Evolutionary conservation across 2,888 invertebrate species (phyloP).

Genomic region (Agrochola lota): DNA sequence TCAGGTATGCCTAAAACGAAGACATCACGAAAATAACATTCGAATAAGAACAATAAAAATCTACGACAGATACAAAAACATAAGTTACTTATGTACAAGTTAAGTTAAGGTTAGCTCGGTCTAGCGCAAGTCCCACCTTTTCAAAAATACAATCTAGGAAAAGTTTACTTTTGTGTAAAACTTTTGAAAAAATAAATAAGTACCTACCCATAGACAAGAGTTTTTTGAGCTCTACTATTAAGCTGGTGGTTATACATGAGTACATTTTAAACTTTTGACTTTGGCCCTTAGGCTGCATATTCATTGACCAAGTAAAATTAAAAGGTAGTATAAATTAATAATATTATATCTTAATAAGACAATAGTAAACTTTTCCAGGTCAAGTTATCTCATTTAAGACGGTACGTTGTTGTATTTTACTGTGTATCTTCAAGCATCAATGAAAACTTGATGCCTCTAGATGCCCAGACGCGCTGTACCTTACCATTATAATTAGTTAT

Average conservation of each 20-base stretch:
- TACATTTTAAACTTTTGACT: slow-evolving; percentile 33
- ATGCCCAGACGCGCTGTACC: slow-evolving; percentile 73
- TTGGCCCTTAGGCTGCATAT: slow-evolving; percentile 1
- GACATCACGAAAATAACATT: slow-evolving; percentile 73
- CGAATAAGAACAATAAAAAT: slow-evolving; percentile 78
- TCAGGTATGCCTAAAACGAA: slow-evolving; percentile 87
- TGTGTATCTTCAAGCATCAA: slow-evolving; percentile 69
- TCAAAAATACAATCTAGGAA: slow-evolving; percentile 58
- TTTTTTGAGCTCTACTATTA: background rate
- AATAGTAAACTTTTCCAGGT: slow-evolving; percentile 55
- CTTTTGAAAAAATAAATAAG: background rate
- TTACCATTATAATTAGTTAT: slow-evolving; percentile 71
- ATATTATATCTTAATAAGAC: background rate
- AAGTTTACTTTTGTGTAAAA: slow-evolving; percentile 36
- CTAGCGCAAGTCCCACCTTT: slow-evolving; percentile 81
- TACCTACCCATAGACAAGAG: background rate
- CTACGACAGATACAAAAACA: slow-evolving; percentile 78
- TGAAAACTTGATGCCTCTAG: slow-evolving; percentile 64
- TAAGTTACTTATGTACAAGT: slow-evolving; percentile 81
- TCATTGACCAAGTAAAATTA: slow-evolving; percentile 16
- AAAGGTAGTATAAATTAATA: background rate
- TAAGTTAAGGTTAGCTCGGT: slow-evolving; percentile 77
- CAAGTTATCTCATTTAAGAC: slow-evolving; percentile 46
- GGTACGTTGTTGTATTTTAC: slow-evolving; percentile 66
- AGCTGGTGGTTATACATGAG: background rate